Base-by-base conservation (phyloP, 2,113 vertebrate genomes). In the Vidua chalybeata region DNA sequence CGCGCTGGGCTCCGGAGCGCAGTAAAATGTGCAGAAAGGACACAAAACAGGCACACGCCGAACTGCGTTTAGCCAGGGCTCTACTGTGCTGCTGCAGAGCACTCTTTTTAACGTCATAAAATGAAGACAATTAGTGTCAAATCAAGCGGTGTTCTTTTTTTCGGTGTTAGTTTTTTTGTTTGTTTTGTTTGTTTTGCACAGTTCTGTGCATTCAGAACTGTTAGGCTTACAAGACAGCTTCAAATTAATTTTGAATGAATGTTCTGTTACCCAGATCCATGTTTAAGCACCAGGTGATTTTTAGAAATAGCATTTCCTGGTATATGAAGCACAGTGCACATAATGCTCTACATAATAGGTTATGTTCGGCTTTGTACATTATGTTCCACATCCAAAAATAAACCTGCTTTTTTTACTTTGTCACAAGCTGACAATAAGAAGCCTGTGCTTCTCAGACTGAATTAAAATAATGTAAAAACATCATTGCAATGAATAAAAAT, bases 31-130 rank as follows among this genome's bases (percentile, higher is more conserved):
- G 23, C 21, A 5, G 68, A 10, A 21, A 19, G 61, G 26, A 3
- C 17, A 6, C 62, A 3, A 5, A 3, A 2, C 6, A 3, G 7
- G 33, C 24, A 0, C n/a, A 3, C 2, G 0, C 8, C 12, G 2
- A 13, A 2, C 24, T 22, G 55, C 7, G 0, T 26, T 20, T 8
- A 37, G 24, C 27, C 4, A 1, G 35, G 2, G 55, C 37, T 20
- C 12, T 30, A 0, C 3, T 28, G 16, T 2, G 43, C 62, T 59
- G 18, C 22, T 59, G 6, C 10, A 14, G 26, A 43, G 52, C 24
- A 66, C 13, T 1, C 13, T 13, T 54, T 48, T 24, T 22, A 21
- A 26, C 7, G 3, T 39, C 21, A 14, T n/a, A 1, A 26, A 39
- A 15, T 31, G 30, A 61, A 33, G 23, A 52, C 35, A 51, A 55